Conservation (phyloP, 2,888 invertebrate genomes). For the Sarcophaga carnaria region DNA sequence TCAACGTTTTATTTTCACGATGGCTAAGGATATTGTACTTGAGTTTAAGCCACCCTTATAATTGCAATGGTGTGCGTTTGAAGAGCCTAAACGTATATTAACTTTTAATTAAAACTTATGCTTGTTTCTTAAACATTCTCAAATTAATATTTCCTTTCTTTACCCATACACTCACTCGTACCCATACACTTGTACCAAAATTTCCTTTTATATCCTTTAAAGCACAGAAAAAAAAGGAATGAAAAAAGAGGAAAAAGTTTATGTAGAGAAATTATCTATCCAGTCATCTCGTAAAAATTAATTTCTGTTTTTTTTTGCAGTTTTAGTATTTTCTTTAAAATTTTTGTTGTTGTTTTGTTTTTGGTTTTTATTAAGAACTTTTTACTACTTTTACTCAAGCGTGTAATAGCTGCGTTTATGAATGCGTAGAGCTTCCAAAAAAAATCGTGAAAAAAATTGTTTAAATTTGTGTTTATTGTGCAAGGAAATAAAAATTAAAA, state of each 20-base stretch:
- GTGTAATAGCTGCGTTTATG: constrained; percentile 56
- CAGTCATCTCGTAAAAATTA: constrained; percentile 60
- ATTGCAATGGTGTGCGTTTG: constrained; percentile 30
- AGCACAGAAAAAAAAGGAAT: too few relatives aligned
- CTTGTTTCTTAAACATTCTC: constrained; percentile 44
- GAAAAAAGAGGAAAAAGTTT: not conserved
- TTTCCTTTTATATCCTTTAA: constrained; percentile 26
- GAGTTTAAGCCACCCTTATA: constrained; percentile 22
- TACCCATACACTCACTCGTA: not conserved
- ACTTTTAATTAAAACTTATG: constrained; percentile 69
- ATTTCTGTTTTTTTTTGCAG: constrained; percentile 50
- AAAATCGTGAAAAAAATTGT: constrained; percentile 43
- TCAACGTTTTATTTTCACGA: constrained; percentile 30
- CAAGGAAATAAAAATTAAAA: constrained; percentile 28
- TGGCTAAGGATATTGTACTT: not conserved
- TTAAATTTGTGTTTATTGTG: constrained; percentile 54
- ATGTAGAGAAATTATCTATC: constrained; percentile 43
- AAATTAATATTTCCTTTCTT: constrained; percentile 36
- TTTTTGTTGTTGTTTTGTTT: constrained; percentile 42
- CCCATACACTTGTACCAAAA: not conserved
- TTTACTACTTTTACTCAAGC: constrained; percentile 54
- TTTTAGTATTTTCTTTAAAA: constrained; percentile 36
- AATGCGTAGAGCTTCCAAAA: constrained; percentile 42
- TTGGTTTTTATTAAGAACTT: constrained; percentile 45
- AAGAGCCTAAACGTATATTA: constrained; percentile 64